These are phyloP conservation scores for Willowsia nigromaculata DNA, from an alignment of 2,888 invertebrate genomes.

Conservation along the genomic window DNA sequence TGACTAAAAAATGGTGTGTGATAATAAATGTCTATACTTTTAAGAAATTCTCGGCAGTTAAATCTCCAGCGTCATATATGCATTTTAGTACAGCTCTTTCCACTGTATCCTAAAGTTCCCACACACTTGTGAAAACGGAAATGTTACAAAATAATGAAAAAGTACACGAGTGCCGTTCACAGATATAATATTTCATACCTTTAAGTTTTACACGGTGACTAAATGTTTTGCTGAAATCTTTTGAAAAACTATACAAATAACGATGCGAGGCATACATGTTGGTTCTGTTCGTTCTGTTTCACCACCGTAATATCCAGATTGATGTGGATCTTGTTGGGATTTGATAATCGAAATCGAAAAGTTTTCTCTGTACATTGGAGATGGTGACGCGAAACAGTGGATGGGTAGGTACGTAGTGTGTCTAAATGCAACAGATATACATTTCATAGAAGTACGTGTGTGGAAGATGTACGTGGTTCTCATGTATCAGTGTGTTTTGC, in stretches of 20 bases:
- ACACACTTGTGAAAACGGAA: no score
- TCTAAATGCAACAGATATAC: conserved; percentile 14
- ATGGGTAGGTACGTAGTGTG: neutral
- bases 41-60: no score
- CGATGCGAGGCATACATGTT: neutral
- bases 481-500: neutral
- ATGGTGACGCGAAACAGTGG: neutral
- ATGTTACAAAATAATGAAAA: no score
- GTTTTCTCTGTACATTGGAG: neutral
- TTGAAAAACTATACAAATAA: neutral
- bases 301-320: conserved; percentile 6
- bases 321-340: conserved; percentile 3
- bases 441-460: neutral
- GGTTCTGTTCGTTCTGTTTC: neutral
- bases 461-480: neutral
- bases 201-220: no score
- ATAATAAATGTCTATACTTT: no score
- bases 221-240: neutral
- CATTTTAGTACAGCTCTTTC: no score
- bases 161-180: no score
- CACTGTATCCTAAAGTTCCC: no score
- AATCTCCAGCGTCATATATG: no score
- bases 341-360: neutral
- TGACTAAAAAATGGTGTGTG: no score
- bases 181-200: no score